Evolutionary conservation across 2,113 vertebrate species (phyloP).

Genomic region (Copsychus sechellarum): DNA sequence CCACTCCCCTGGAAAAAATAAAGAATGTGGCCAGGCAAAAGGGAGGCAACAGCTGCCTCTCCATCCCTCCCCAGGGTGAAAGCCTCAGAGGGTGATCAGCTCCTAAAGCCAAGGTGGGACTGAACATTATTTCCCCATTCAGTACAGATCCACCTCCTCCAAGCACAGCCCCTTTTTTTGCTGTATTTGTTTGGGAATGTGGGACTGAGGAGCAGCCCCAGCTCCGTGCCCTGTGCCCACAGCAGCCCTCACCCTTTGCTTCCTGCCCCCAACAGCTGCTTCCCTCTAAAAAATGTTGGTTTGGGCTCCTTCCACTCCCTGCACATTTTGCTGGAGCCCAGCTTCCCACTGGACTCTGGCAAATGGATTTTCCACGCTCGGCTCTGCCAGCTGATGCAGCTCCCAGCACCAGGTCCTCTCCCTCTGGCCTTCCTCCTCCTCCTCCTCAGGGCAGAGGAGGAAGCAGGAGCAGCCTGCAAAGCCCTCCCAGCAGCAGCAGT

Average conservation of each 20-base stretch:
- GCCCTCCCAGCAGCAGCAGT: not conserved
- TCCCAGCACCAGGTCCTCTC: not conserved
- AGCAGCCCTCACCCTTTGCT: not conserved
- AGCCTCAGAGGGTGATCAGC: not conserved
- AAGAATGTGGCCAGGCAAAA: not conserved
- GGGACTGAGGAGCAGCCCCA: rapidly evolving
- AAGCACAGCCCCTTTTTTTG: not conserved
- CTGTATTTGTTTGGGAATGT: rapidly evolving
- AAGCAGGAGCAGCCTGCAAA: not conserved
- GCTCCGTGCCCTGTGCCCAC: rapidly evolving
- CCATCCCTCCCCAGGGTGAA: rapidly evolving
- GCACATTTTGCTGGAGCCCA: not conserved
- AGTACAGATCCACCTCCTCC: rapidly evolving
- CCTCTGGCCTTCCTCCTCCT: not conserved
- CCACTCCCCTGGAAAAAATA: not conserved
- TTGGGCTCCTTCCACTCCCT: not conserved
- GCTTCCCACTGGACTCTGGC: not conserved
- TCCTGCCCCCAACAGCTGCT: not conserved
- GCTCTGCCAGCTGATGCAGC: not conserved
- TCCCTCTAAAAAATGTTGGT: not conserved
- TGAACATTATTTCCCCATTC: not conserved
- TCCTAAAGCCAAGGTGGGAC: not conserved
- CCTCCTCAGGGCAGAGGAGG: not conserved
- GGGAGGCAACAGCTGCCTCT: not conserved
- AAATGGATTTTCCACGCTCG: not conserved